These are phyloP conservation scores for Discoglossus pictus DNA, from an alignment of 2,797 vertebrate species.

Conservation along the genomic window DNA sequence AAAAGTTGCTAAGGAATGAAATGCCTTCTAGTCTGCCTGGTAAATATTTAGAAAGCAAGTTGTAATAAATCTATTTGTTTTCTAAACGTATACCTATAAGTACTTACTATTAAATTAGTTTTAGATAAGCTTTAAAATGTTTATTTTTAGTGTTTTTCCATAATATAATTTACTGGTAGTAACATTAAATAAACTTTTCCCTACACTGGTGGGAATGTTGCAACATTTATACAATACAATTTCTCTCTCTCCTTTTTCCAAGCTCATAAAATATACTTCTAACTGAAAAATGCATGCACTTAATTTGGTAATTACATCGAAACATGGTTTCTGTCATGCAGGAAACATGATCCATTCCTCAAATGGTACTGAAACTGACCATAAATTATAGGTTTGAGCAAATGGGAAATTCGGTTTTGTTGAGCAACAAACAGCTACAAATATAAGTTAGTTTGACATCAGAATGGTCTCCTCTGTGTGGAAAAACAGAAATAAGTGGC, in stretches of 20 bases:
- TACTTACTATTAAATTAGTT: too few species aligned
- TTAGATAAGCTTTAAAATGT: too few species aligned
- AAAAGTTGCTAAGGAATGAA: too few species aligned
- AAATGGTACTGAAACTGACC: constrained; percentile 61
- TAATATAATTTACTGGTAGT: too few species aligned
- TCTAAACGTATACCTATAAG: too few species aligned
- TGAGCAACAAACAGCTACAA: constrained; percentile 15
- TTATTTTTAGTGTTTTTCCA: too few species aligned
- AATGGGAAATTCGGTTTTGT: constrained; percentile 3
- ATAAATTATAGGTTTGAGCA: constrained; percentile 67
- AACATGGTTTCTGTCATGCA: constrained; percentile 67
- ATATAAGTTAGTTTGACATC: background rate
- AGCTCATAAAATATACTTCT: constrained; percentile 63
- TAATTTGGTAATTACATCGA: constrained; percentile 69
- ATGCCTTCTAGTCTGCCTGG: too few species aligned
- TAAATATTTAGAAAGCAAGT: too few species aligned
- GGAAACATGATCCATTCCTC: constrained; percentile 69
- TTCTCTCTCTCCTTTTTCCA: constrained; percentile 48
- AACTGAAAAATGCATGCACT: constrained; percentile 62
- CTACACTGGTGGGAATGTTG: too few species aligned
- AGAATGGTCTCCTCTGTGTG: background rate
- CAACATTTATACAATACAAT: too few species aligned
- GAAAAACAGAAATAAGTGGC: background rate
- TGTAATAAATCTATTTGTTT: too few species aligned
- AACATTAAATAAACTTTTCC: too few species aligned